A percentile compares a stretch with the other conserved stretches of the same genome.
phyloP scores from a whole-genome alignment of 1,140 invertebrate species.

The Latrodectus geometricus region DNA sequence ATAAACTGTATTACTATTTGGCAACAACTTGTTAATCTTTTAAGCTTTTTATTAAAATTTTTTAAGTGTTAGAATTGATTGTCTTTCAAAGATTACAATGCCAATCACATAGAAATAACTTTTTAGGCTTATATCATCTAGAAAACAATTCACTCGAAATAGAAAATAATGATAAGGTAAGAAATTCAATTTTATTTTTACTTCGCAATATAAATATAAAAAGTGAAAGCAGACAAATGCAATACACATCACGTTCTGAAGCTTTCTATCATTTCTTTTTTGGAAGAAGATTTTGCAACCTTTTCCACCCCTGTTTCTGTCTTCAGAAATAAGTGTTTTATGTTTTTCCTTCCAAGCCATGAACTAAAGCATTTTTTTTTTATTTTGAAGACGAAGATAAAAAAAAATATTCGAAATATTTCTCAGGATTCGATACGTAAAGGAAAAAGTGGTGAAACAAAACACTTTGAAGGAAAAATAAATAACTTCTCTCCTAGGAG shows the following conservation, averaged over 20 bases:
- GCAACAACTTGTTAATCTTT: no score
- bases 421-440: background rate
- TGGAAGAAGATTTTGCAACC: background rate
- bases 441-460: slow-evolving; percentile 8
- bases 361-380: background rate
- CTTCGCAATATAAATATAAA: background rate
- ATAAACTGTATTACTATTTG: no score
- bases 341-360: slow-evolving; percentile 11
- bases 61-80: no score
- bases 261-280: background rate
- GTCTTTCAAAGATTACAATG: no score
- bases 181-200: background rate
- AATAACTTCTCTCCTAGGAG: background rate
- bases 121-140: no score
- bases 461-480: slow-evolving; percentile 8
- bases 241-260: background rate
- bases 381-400: background rate
- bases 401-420: slow-evolving; percentile 5
- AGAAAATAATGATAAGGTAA: background rate
- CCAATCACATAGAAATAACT: no score
- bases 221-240: background rate
- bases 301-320: background rate
- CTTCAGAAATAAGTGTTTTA: background rate
- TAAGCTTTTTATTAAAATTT: no score
- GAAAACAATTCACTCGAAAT: no score